Evolutionary conservation across 2,888 invertebrate species (phyloP).

Genomic region (Esperia sulphurella): DNA sequence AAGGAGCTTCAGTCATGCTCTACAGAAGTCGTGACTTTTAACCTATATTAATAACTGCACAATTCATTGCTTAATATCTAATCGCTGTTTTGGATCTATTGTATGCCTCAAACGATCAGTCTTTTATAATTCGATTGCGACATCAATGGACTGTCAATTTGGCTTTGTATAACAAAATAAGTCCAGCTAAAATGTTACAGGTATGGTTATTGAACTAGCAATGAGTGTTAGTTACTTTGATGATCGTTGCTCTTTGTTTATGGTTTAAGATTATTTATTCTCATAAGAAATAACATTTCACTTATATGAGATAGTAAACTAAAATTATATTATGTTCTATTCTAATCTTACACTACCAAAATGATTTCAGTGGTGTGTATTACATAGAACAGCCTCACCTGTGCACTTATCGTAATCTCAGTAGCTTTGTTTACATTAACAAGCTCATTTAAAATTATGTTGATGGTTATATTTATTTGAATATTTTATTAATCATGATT

Average conservation of each 20-base stretch:
- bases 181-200: constrained; percentile 1
- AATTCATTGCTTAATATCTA: constrained; percentile 17
- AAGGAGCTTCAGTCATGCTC: background rate
- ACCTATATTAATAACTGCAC: constrained; percentile 14
- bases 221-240: background rate
- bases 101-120: constrained; percentile 19
- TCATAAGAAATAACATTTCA: no score
- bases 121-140: constrained; percentile 19
- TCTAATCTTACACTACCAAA: constrained; percentile 23
- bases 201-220: background rate
- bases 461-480: background rate
- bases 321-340: constrained; percentile 18
- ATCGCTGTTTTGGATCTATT: constrained; percentile 18
- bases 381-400: constrained; percentile 34
- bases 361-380: constrained; percentile 34
- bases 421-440: constrained; percentile 17
- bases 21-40: constrained; percentile 3
- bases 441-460: background rate
- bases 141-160: constrained; percentile 14
- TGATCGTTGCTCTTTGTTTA: constrained; percentile 5
- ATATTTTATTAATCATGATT: no score
- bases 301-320: no score
- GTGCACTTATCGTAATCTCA: constrained; percentile 23
- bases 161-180: constrained; percentile 8
- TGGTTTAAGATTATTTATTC: no score